These are phyloP conservation scores for Drosophila hamatofila DNA, from an alignment of 2,888 invertebrate genomes.

Conservation along the genomic window DNA sequence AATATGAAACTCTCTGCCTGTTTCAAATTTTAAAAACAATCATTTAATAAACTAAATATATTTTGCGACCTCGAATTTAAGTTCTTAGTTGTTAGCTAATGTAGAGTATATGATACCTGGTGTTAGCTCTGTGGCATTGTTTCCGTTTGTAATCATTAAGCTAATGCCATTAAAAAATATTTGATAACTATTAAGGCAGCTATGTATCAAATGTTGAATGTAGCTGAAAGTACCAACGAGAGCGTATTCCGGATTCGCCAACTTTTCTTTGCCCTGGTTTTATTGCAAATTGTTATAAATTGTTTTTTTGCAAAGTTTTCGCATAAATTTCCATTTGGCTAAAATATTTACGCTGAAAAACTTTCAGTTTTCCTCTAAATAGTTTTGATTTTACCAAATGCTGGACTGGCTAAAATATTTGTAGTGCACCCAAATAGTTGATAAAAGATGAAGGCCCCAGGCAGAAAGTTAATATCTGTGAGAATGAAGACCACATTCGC, in stretches of 20 bases:
- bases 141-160: neutral
- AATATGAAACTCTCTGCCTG: too few relatives aligned
- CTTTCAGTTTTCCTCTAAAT: constrained; percentile 28
- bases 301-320: constrained; percentile 49
- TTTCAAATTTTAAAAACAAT: neutral
- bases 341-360: constrained; percentile 24
- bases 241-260: neutral
- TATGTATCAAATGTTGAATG: too few relatives aligned
- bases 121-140: neutral
- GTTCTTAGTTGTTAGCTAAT: neutral
- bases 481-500: neutral
- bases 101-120: neutral
- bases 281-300: constrained; percentile 49
- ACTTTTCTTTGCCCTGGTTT: neutral
- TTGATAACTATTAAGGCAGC: neutral
- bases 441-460: constrained; percentile 12
- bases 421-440: constrained; percentile 19
- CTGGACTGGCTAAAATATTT: constrained; percentile 1
- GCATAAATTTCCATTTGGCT: constrained; percentile 53
- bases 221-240: too few relatives aligned
- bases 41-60: constrained; percentile 6
- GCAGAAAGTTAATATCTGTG: neutral
- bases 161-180: neutral
- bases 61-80: neutral
- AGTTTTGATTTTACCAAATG: constrained; percentile 26